Evolutionary conservation across 2,888 invertebrate genomes (phyloP).

Genomic region (Sinelater perroti): DNA sequence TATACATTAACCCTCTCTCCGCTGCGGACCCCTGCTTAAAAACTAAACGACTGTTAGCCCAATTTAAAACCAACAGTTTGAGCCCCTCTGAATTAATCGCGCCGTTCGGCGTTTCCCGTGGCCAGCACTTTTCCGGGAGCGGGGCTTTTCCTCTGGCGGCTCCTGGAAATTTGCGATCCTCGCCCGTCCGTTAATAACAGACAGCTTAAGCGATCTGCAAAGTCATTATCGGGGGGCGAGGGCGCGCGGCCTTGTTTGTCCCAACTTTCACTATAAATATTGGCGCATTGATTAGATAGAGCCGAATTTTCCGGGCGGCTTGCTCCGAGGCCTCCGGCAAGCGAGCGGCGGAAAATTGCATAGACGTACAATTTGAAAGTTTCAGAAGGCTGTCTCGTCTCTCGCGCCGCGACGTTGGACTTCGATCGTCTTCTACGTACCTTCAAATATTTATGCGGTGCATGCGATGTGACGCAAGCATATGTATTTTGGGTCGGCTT

Average conservation of each 20-base stretch:
- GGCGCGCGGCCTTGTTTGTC: conserved; percentile 7
- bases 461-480: conserved; percentile 1
- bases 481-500: neutral
- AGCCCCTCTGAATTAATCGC: neutral
- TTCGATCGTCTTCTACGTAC: conserved; percentile 14
- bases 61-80: too few species aligned
- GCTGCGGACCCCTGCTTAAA: neutral
- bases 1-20: conserved; percentile 1
- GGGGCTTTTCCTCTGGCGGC: too few species aligned
- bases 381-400: neutral
- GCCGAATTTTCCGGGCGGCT: conserved; percentile 1
- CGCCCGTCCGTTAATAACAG: neutral
- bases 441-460: conserved; percentile 17
- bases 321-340: neutral
- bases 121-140: too few species aligned
- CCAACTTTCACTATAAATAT: conserved; percentile 15
- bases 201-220: conserved; percentile 15
- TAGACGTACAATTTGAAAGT: conserved; percentile 17
- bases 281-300: conserved; percentile 15
- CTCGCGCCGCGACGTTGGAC: neutral
- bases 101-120: neutral
- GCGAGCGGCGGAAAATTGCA: conserved; percentile 19
- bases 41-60: neutral
- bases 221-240: conserved; percentile 9
- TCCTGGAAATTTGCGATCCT: neutral